phyloP scores from a whole-genome alignment of 92 coral and sea anemone genomes.

The Muricea muricata region DNA sequence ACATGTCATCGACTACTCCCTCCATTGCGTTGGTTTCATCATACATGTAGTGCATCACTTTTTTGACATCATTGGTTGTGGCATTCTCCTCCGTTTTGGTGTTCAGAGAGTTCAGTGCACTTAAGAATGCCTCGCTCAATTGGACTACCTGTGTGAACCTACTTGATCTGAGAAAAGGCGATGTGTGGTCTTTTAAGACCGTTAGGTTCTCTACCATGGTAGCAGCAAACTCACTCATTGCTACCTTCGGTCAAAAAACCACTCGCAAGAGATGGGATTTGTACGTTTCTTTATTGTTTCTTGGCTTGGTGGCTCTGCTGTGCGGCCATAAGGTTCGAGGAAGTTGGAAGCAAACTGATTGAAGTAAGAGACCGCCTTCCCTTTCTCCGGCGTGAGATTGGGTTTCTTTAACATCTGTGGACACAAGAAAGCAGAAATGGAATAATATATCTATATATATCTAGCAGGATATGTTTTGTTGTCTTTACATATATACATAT shows the following conservation, averaged over 20 bases:
- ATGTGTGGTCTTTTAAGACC: not conserved
- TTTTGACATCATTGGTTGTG: not conserved
- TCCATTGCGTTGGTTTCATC: not conserved
- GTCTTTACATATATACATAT: not conserved
- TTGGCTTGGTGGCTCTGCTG: not conserved
- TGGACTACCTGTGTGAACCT: not conserved
- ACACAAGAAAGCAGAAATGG: not conserved
- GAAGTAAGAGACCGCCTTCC: not conserved
- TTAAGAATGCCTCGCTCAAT: not conserved
- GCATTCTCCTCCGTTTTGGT: not conserved
- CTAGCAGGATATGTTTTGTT: not conserved
- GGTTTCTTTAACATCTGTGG: not conserved
- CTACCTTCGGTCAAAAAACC: not conserved
- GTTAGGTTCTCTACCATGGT: not conserved
- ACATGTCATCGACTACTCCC: not conserved
- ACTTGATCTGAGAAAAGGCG: too few species aligned
- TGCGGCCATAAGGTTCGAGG: not conserved
- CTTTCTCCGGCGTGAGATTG: not conserved
- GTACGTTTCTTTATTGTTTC: not conserved
- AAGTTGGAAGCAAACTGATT: not conserved
- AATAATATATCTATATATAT: not conserved
- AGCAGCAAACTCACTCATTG: not conserved
- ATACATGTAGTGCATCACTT: not conserved
- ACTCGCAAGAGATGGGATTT: too few species aligned
- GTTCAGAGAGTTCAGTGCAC: not conserved